Conservation (phyloP, 2,888 invertebrate genomes). For the Ochropacha duplaris region DNA sequence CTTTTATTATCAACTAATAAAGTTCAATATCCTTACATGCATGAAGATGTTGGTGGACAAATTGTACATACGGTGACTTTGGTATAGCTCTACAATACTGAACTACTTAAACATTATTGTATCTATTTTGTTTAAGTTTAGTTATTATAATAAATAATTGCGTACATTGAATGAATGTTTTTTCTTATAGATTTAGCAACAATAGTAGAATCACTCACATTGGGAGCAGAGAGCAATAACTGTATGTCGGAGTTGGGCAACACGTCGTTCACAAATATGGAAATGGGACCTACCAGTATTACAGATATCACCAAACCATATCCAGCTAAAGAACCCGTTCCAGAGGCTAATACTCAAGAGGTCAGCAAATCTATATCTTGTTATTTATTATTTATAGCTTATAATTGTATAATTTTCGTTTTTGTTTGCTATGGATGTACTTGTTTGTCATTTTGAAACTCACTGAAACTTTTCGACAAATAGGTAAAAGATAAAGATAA, state of each 20-base stretch:
- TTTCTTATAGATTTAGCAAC: conserved; percentile 88
- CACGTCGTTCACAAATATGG: conserved; percentile 78
- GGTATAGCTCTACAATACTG: no score
- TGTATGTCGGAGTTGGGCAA: conserved; percentile 74
- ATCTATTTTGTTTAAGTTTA: no score
- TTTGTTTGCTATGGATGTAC: not conserved
- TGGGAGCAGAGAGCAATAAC: conserved; percentile 85
- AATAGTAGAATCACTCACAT: conserved; percentile 91
- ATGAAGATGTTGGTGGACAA: no score
- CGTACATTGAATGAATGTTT: not conserved
- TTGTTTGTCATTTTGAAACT: not conserved
- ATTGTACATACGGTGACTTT: not conserved
- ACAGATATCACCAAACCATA: conserved; percentile 80
- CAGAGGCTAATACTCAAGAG: conserved; percentile 65
- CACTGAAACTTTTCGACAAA: not conserved
- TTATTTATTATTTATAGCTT: not conserved
- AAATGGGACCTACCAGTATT: conserved; percentile 79
- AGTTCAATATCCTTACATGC: not conserved
- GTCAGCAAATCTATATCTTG: conserved; percentile 30
- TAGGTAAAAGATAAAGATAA: not conserved
- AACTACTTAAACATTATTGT: no score
- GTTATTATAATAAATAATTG: no score
- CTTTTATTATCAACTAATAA: not conserved
- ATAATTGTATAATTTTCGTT: not conserved
- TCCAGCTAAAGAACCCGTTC: conserved; percentile 76